Base-by-base conservation (phyloP, 2,888 invertebrate genomes). In the Heteromyza rotundicornis region DNA sequence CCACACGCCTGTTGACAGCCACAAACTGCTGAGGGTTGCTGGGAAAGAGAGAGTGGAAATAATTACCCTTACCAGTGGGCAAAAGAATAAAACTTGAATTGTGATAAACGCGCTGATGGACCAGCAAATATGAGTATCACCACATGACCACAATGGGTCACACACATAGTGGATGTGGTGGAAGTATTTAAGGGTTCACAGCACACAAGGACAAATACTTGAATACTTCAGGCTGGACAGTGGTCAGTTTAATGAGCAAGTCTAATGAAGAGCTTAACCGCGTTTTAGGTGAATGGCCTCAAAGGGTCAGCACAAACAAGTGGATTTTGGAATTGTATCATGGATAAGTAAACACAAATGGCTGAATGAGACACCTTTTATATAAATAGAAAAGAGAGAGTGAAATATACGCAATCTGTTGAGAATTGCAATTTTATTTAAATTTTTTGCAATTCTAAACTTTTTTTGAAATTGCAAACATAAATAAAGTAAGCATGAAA, bases 401-500 rank as follows among this genome's bases (percentile, higher is more conserved):
- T 20, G 20, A 17, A 3, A 47, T 22, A 24, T 8, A 58, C 62
- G 62, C 70, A 71, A 70, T 68, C 57, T 70, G 68, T 60, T 70
- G 73, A 73, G 78, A 80, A 79, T 80, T 72, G 76, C 73, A 68
- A 67, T 80, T 79, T 79, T 80, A 80, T 80, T 79, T 71, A 79
- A 79, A 80, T 79, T n/a, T n/a, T n/a, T 70, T 65, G 51, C 27
- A 32, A 22, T 2, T 12, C 14, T 20, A 27, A 59, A 51, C 7
- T 47, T 59, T n/a, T n/a, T 64, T 55, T 59, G 70, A 72, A 71
- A 70, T 69, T 70, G 72, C 68, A 64, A 69, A 70, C 67, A 70
- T 72, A 68, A 79, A 74, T 79, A 79, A n/a, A 79, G 77, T 73
- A 69, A 68, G 72, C 80, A 72, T 79, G 79, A 79, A 79, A 79